Evolutionary conservation across 1,140 invertebrate genomes (phyloP).

Genomic region (Temnothorax curvispinosus): DNA sequence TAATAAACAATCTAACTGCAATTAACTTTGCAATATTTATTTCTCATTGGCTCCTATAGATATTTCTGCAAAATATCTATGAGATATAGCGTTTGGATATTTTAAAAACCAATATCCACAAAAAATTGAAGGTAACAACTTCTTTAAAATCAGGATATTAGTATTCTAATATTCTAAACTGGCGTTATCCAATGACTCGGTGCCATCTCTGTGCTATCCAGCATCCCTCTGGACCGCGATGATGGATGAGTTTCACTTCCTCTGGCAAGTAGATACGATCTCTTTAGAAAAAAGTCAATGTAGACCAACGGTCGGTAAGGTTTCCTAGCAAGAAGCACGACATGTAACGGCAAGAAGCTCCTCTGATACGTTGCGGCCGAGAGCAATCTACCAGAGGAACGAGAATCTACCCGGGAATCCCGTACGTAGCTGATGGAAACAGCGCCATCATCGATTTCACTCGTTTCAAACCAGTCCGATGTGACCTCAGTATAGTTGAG

Average conservation of each 20-base stretch:
- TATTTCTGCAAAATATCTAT: background rate
- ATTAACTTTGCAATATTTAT: background rate
- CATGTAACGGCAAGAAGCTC: constrained; percentile 53
- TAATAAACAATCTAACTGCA: background rate
- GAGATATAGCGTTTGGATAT: background rate
- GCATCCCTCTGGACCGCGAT: constrained; percentile 15
- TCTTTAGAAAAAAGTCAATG: constrained; percentile 34
- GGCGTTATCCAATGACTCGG: background rate
- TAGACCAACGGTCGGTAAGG: constrained; percentile 69
- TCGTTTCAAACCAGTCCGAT: background rate
- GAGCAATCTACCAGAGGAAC: constrained; percentile 44
- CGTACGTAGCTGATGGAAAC: background rate
- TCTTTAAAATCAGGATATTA: constrained; percentile 17
- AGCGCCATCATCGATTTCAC: constrained; percentile 65
- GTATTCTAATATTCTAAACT: constrained; percentile 56
- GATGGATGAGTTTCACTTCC: constrained; percentile 43
- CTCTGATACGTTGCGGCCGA: constrained; percentile 55
- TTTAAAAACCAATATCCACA: background rate
- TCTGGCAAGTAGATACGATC: constrained; percentile 7
- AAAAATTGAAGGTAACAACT: background rate
- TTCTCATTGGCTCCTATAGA: background rate
- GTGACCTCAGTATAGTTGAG: constrained; percentile 1
- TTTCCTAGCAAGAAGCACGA: constrained; percentile 37
- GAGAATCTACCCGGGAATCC: constrained; percentile 1
- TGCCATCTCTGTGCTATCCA: constrained; percentile 64